phyloP scores from a whole-genome alignment of 2,888 invertebrate genomes.

The Opisthograptis luteolata region DNA sequence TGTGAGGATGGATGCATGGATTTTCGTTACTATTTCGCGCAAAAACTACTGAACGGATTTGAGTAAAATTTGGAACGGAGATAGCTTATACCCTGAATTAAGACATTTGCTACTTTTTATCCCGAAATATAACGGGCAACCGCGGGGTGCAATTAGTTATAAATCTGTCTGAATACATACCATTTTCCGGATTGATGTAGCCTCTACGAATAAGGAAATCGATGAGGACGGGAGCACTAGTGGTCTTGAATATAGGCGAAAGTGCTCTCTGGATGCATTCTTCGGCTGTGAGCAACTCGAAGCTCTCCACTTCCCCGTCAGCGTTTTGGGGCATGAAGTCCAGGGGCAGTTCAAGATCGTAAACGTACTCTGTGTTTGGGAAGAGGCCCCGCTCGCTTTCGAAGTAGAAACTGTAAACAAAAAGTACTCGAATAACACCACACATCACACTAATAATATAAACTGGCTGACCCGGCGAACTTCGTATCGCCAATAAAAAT shows the following conservation, averaged over 20 bases:
- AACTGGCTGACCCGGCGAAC: no score
- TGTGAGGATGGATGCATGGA: no score
- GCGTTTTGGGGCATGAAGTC: conserved; percentile 96
- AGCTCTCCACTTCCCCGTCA: conserved; percentile 97
- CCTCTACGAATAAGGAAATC: conserved; percentile 97
- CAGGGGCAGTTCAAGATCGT: conserved; percentile 94
- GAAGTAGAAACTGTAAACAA: conserved; percentile 90
- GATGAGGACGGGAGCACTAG: conserved; percentile 95
- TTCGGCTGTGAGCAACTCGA: conserved; percentile 92
- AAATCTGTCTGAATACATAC: conserved; percentile 70
- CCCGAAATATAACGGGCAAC: no score
- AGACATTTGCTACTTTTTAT: no score
- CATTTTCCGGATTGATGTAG: conserved; percentile 94
- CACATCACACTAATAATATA: no score
- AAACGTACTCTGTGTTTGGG: conserved; percentile 97
- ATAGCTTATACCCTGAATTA: no score
- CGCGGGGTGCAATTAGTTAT: no score
- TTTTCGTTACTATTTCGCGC: no score
- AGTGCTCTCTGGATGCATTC: conserved; percentile 93
- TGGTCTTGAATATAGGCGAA: conserved; percentile 95
- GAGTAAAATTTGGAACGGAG: no score
- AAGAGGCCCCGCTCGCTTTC: conserved; percentile 97
- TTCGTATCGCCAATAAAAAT: no score
- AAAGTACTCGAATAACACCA: no score
- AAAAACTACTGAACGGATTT: no score